Evolutionary conservation across 2,797 vertebrate genomes (phyloP), one percentile per base, ranked within the genome.

Genomic region (Coregonus ussuriensis): DNA sequence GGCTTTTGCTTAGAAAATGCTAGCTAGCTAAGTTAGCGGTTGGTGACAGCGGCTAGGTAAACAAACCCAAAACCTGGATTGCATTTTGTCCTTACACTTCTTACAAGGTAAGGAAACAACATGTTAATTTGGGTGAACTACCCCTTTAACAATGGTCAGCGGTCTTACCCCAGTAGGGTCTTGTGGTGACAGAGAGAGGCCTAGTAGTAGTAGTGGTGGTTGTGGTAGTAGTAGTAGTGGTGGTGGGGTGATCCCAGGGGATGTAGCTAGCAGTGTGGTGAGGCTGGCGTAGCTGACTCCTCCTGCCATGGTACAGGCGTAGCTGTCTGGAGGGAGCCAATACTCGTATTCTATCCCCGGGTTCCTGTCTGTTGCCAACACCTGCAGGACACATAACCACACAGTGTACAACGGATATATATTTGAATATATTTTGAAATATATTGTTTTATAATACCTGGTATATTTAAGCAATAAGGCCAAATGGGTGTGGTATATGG

Each of bases 281-380:
- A 72, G 91, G 85, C 74, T 93, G 89, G 13, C 86, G 85, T 75
- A 95, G 86, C 0, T 91, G 93, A 83, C 92, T 94, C 79, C 87
- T 91, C 81, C 88, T 85, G 29, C 93, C 94, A 2, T 96, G 95
- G 86, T 93, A 86, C 53, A 94, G 66, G 87, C 90, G 18, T 95
- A 95, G 41, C 88, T 91, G n/a, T 95, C 91, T 0, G 91, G 93
- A 0, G 95, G 95, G 41, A 96, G 90, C 95, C 95, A 96, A 85
- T 95, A 96, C 86, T 96, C 95, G 0, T 95, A 95, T 88, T 96
- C 94, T 3, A 96, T 95, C 16, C 91, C 93, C 0, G 90, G 81
- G 83, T 94, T 93, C 69, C 77, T 90, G 89, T 94, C 95, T 11
- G 94, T 96, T 1, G 94, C 92, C 67, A 96, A 87, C 41, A 96